phyloP scores from a whole-genome alignment of 2,888 invertebrate genomes.

The Epistrophe eligans region DNA sequence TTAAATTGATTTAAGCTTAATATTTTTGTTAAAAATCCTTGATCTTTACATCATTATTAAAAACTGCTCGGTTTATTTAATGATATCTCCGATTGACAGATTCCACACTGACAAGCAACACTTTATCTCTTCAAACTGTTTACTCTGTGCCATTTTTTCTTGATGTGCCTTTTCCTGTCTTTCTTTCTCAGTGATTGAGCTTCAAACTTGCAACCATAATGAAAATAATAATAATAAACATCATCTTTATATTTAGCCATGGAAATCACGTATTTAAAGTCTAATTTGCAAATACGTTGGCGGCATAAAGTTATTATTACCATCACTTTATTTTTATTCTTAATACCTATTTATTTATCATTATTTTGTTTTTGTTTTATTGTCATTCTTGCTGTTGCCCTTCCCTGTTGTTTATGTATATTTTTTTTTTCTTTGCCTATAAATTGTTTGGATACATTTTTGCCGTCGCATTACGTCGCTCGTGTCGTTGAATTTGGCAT shows the following conservation, averaged over 20 bases:
- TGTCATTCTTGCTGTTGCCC: constrained; percentile 16
- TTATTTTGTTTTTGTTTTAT: constrained; percentile 1
- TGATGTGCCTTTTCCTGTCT: constrained; percentile 14
- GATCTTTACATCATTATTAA: not conserved
- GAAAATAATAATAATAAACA: constrained; percentile 47
- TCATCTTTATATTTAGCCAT: constrained; percentile 75
- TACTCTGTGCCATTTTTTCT: constrained; percentile 12
- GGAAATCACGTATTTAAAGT: constrained; percentile 73
- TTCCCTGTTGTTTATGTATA: constrained; percentile 21
- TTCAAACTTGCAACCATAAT: constrained; percentile 17
- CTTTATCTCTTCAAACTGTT: constrained; percentile 3
- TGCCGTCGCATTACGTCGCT: constrained; percentile 21
- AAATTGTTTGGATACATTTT: constrained; percentile 45
- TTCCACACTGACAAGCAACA: not conserved
- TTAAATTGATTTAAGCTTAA: not conserved
- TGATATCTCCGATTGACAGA: not conserved
- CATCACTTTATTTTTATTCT: constrained; percentile 71
- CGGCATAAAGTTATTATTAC: constrained; percentile 75
- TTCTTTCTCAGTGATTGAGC: constrained; percentile 11
- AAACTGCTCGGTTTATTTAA: not conserved
- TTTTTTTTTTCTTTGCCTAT: constrained; percentile 26
- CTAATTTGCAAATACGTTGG: constrained; percentile 76
- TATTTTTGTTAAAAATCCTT: not conserved
- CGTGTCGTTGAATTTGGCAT: constrained; percentile 38
- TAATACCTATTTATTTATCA: constrained; percentile 60